Conservation (phyloP, 2,113 vertebrate species). For the Sinocyclocheilus maitianheensis region DNA sequence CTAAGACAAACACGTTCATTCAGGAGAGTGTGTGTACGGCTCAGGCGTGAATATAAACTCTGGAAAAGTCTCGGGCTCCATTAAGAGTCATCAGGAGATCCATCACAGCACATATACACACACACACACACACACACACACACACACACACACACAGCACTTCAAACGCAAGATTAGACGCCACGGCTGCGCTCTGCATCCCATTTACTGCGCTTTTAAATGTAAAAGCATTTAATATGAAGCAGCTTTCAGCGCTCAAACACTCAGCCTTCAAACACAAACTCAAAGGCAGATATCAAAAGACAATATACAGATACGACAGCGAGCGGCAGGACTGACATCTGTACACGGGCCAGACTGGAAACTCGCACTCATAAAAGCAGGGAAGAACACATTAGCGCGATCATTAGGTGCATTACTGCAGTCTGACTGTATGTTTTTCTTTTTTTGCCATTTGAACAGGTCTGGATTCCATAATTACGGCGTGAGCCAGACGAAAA, state of each 20-base stretch:
- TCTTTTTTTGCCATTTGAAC: background rate
- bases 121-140: constrained; percentile 38
- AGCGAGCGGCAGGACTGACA: background rate
- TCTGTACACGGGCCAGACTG: background rate
- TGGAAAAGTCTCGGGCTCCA: constrained; percentile 54
- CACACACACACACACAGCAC: constrained; percentile 53
- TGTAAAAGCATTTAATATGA: constrained; percentile 64
- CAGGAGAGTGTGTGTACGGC: constrained; percentile 27
- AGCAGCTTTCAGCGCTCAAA: constrained; percentile 52
- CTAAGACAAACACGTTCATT: constrained; percentile 34
- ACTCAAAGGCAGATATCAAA: constrained; percentile 47
- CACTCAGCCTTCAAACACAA: constrained; percentile 31
- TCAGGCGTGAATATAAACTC: constrained; percentile 59
- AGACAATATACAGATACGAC: constrained; percentile 46
- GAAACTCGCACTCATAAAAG: constrained; percentile 1
- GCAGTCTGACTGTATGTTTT: background rate
- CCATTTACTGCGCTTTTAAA: constrained; percentile 59
- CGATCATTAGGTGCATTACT: constrained; percentile 46
- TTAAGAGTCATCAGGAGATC: constrained; percentile 55
- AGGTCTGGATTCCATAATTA: constrained; percentile 46
- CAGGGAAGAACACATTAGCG: background rate
- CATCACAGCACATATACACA: constrained; percentile 59
- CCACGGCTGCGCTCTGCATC: constrained; percentile 48
- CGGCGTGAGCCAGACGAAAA: constrained; percentile 37
- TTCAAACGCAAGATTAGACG: constrained; percentile 51